Base-by-base conservation (phyloP, 1,140 invertebrate genomes). In the Bicyclus anynana region DNA sequence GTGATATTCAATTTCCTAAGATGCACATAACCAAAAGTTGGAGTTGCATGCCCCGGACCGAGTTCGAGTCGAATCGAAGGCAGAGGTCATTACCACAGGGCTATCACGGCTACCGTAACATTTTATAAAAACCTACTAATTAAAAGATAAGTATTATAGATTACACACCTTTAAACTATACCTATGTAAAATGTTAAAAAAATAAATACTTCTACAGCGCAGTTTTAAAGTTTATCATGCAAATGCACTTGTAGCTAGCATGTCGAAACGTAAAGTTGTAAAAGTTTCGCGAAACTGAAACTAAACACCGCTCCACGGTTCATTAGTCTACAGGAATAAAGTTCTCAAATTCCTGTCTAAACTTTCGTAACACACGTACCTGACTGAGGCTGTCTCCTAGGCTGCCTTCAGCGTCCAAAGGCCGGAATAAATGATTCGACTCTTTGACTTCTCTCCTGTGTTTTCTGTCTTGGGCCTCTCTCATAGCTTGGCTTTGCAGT, bases 301-400 rank as follows among this genome's bases (percentile, higher is more conserved):
- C 62, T 63, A 62, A 61, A 67, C 52, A 53, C 58, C 59, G 60
- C 57, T 47, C 57, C 29, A 62, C 63, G 71, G 66, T 80, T 83
- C 75, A 80, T 79, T 83, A 79, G 71, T 54, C 62, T 58, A 46
- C 51, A 29, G 58, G 59, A 52, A 67, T 55, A 49, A 54, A 70
- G 64, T 60, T 54, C 38, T 40, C 37, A 17, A 46, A 50, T 65
- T 62, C 59, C 37, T 44, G 64, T 67, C 59, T 67, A 49, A 62
- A 65, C 51, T 62, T 58, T 47, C 9, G n/a, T 49, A 48, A 49
- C 35, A 18, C 29, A 64, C 72, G 60, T 65, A 87, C 84, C 79
- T 87, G 84, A 70, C 84, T 87, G 14, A 87, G 74, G 49, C 84
- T 87, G 55, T 84, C 84, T 50, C 77, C 82, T 17, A 84, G 62